Conservation (phyloP, 2,797 vertebrate species). For the Eidolon dupreanum region DNA sequence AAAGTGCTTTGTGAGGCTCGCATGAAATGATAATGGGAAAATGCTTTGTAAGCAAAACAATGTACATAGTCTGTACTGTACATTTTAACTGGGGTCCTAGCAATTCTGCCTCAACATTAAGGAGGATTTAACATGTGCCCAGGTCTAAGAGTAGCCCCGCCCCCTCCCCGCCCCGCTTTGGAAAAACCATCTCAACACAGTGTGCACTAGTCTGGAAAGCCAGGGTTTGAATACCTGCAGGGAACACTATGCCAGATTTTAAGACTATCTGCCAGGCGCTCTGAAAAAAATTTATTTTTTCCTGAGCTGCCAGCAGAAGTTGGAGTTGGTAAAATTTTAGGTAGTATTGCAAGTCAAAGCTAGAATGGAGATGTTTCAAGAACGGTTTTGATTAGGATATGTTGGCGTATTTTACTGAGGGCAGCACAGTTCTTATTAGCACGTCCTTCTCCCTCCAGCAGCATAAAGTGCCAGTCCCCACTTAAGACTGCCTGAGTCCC, state of each 20-base stretch:
- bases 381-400: neutral
- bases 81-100: neutral
- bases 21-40: neutral
- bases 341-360: neutral
- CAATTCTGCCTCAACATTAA: neutral
- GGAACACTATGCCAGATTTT: neutral
- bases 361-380: neutral
- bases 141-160: neutral
- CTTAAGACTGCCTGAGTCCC: neutral
- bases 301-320: neutral
- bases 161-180: neutral
- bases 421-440: neutral
- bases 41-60: neutral
- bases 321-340: neutral
- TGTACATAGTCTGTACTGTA: neutral
- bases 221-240: neutral
- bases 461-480: neutral
- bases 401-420: neutral
- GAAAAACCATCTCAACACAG: neutral
- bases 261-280: neutral
- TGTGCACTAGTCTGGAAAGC: neutral
- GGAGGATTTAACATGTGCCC: neutral
- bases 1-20: neutral
- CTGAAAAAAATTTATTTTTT: neutral
- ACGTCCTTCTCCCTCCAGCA: neutral